These are phyloP conservation scores for Willisornis vidua DNA, from an alignment of 2,113 vertebrate species.

Conservation along the genomic window DNA sequence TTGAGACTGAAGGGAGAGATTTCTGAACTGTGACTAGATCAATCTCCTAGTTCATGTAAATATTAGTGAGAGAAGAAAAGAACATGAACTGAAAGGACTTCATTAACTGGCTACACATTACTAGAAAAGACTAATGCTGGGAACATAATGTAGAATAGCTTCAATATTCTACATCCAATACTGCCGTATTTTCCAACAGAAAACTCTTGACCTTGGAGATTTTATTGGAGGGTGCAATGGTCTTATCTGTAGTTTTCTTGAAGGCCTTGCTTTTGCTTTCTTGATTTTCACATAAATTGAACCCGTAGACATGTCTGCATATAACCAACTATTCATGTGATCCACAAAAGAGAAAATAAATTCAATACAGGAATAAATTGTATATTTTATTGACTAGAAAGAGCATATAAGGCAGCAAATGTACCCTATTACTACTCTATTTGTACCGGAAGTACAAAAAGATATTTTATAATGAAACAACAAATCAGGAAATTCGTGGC, in stretches of 20 bases:
- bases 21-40: background rate
- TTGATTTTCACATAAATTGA: background rate
- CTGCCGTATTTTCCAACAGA: background rate
- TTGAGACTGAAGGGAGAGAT: background rate
- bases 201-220: background rate
- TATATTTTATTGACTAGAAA: slow-evolving; percentile 28
- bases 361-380: background rate
- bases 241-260: background rate
- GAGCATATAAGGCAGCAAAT: background rate
- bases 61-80: background rate
- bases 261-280: background rate
- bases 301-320: background rate
- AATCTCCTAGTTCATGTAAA: background rate
- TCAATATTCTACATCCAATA: background rate
- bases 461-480: background rate
- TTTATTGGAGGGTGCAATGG: background rate
- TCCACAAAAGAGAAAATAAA: background rate
- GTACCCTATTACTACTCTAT: background rate
- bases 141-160: background rate
- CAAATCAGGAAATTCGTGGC: background rate
- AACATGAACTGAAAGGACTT: background rate
- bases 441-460: background rate
- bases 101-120: background rate
- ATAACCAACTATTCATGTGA: background rate
- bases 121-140: background rate